These are phyloP conservation scores for Amazonetta brasiliensis DNA, from an alignment of 2,797 vertebrate species.

Conservation along the genomic window DNA sequence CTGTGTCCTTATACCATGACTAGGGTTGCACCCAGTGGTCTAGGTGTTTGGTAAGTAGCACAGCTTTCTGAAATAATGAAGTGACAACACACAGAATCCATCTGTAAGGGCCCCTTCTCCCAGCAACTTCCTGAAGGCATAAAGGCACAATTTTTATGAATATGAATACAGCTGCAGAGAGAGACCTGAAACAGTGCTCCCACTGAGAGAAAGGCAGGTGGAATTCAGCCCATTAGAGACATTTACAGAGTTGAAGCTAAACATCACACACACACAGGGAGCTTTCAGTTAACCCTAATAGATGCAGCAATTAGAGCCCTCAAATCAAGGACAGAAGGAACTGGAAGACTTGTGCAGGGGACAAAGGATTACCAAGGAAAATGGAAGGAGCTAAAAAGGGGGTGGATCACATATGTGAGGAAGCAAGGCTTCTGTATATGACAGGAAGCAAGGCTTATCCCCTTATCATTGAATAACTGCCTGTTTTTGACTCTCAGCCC, in stretches of 20 bases:
- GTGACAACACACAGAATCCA: neutral
- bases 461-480: neutral
- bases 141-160: neutral
- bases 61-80: neutral
- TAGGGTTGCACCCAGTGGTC: neutral
- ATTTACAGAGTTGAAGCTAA: neutral
- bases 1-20: accelerated
- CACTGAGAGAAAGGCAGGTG: neutral
- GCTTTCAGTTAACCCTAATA: neutral
- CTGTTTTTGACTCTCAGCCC: neutral
- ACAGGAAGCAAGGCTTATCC: neutral
- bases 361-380: neutral
- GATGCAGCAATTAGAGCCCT: neutral
- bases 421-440: no score
- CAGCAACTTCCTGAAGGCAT: neutral
- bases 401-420: neutral
- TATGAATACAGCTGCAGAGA: neutral
- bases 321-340: neutral
- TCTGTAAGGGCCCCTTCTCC: neutral
- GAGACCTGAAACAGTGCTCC: neutral
- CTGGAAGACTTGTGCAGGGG: neutral
- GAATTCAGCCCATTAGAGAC: neutral
- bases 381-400: neutral
- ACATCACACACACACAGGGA: neutral
- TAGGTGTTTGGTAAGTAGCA: neutral